Base-by-base conservation (phyloP, 2,888 invertebrate genomes). In the Crioceris asparagi region DNA sequence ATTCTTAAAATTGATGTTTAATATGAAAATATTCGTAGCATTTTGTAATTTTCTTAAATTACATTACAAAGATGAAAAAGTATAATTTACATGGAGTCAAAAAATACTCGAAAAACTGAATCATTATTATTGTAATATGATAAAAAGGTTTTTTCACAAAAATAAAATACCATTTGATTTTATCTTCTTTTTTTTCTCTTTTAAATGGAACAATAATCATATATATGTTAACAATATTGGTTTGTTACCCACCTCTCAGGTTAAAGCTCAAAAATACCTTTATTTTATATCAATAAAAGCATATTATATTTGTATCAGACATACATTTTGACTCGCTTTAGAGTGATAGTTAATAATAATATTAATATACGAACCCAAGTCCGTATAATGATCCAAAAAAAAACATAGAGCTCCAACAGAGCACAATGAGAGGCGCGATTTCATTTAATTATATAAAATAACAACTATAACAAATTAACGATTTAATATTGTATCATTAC, bases 1-100 rank as follows among this genome's bases (percentile, higher is more conserved):
- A 61, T 60, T 61, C 62, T 60, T 60, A 57, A 60, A 59, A 57
- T 59, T 59, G 55, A 59, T 55, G 55, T 62, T 61, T 60, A 60
- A 61, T 63, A 63, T 59, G 63, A 62, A 63, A 63, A 63, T 62
- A 62, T 62, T 60, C 55, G 60, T 61, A 60, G 61, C 59, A 60
- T 57, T 60, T 59, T 57, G 54, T 59, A 59, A 56, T 56, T 57
- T 58, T 50, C 59, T 57, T 54, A 61, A 61, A 61, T 60, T 58
- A 61, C 60, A 60, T 59, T 62, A 62, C 61, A 61, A 56, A 53
- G 55, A 60, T 56, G 55, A 58, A 60, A 56, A 59, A 61, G 57
- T 59, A 60, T 60, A 57, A 58, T 58, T 55, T 54, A 58, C 58
- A 56, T 50, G 44, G 50, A 47, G 45, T 50, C 44, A 37, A 47